These are phyloP conservation scores for Drosophila gunungcola DNA, from an alignment of 1,140 invertebrate species.

Conservation along the genomic window DNA sequence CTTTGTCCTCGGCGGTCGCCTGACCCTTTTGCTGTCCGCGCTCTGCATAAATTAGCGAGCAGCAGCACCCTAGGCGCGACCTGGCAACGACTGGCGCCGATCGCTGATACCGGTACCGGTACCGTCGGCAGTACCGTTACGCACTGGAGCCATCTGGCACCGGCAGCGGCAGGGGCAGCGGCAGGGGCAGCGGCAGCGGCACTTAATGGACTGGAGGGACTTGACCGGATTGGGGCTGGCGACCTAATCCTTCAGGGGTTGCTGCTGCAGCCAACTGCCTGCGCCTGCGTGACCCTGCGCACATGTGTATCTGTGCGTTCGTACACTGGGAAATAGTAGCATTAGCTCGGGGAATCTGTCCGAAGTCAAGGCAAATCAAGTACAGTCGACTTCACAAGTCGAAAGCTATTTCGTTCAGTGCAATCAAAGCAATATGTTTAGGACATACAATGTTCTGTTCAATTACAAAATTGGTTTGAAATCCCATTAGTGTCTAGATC, in stretches of 20 bases:
- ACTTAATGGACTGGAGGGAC: constrained; percentile 49
- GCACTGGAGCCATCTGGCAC: constrained; percentile 49
- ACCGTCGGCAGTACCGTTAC: constrained; percentile 32
- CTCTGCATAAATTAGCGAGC: constrained; percentile 62
- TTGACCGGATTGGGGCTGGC: constrained; percentile 30
- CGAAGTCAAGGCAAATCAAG: background rate
- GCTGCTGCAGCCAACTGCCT: constrained; percentile 22
- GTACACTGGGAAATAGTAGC: background rate
- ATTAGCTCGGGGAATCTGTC: background rate
- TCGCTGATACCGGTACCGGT: constrained; percentile 39
- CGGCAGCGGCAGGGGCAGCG: too few relatives aligned
- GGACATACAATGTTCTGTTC: too few relatives aligned
- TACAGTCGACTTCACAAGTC: too few relatives aligned
- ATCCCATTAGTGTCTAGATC: too few relatives aligned
- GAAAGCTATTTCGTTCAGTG: too few relatives aligned
- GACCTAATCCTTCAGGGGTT: constrained; percentile 30
- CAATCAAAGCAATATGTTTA: too few relatives aligned
- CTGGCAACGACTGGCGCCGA: constrained; percentile 24
- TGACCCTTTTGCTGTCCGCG: constrained; percentile 45
- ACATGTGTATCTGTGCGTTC: background rate
- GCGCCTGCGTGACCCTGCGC: constrained; percentile 9
- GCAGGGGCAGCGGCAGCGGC: too few relatives aligned
- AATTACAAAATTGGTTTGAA: too few relatives aligned
- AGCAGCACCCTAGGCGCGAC: constrained; percentile 11
- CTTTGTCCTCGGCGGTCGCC: constrained; percentile 29